Evolutionary conservation across 2,888 invertebrate species (phyloP), one percentile per base, ranked within the genome.

Genomic region (Frankliniella fusca): DNA sequence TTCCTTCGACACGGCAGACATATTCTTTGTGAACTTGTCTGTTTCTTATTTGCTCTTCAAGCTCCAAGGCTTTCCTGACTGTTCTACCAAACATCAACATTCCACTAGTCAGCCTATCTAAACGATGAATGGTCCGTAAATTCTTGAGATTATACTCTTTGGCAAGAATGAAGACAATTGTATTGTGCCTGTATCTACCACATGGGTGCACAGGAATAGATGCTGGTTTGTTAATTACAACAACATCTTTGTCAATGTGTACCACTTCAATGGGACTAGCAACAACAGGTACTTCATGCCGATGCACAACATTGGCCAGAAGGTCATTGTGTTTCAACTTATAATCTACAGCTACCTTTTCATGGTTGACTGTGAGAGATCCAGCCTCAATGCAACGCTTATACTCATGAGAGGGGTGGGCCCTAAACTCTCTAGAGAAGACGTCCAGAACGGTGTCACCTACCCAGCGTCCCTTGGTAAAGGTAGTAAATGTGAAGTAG

Each of bases 81-180:
- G 88, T 89, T 84, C 90, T 89, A 2, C 90, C 90, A 84, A 92
- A 88, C 38, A 92, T 87, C 76, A 92, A 85, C 23, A 92, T 87
- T 20, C 92, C 92, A 10, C 91, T 91, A 2, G 92, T 92, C 83
- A 91, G 87, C 38, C 92, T 87, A 86, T 92, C 92, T 82, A 91
- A 86, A 49, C 91, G 87, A 86, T 91, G 90, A 82, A 90, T 87
- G 82, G 89, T 89, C 84, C 89, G 86, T 20, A 91, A 86, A 83
- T 90, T 88, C 80, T 87, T 87, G 81, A 89, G 86, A 81, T 89
- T 88, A 85, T 90, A 87, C 84, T 91, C 90, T 84, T 90, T 89
- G 80, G 89, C 89, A 83, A 92, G 86, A 83, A 91, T 90, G 85
- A 89, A 90, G 18, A 89, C 87, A 48, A 92, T 87, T 48, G 90